phyloP scores from a whole-genome alignment of 30 jellyfish, hydroid and myxozoan species.

The Turritopsis dohrnii region DNA sequence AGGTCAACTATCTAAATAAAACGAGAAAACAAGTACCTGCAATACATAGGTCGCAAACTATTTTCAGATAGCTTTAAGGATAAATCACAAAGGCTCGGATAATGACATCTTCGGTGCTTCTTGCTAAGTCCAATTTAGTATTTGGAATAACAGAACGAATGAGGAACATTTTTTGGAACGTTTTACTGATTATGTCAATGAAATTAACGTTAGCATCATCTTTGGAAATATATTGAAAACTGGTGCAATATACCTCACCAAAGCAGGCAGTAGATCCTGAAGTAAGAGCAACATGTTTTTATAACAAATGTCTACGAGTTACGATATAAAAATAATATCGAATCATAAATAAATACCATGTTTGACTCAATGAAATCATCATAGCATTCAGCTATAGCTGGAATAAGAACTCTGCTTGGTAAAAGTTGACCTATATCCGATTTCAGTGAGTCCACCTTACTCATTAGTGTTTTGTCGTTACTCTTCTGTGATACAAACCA shows the following conservation, averaged over 20 bases:
- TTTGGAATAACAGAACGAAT: constrained; percentile 7
- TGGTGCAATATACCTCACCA: constrained; percentile 14
- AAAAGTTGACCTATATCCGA: constrained; percentile 39
- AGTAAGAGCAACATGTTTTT: not conserved
- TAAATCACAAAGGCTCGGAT: constrained; percentile 50
- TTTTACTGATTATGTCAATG: not conserved
- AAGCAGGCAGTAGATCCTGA: not conserved
- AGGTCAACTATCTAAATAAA: not conserved
- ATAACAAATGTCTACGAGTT: not conserved
- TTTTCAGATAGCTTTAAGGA: constrained; percentile 75
- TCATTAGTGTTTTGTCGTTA: constrained; percentile 24
- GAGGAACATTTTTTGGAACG: constrained; percentile 8
- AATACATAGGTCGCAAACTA: constrained; percentile 75
- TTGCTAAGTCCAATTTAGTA: not conserved
- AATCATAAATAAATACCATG: constrained; percentile 33
- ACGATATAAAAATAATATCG: not conserved
- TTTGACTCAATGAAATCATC: constrained; percentile 29
- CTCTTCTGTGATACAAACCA: not conserved
- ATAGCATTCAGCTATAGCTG: constrained; percentile 56
- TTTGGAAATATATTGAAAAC: constrained; percentile 22
- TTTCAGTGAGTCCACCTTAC: constrained; percentile 34
- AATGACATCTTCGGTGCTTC: not conserved
- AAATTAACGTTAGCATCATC: constrained; percentile 26
- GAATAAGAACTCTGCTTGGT: constrained; percentile 61
- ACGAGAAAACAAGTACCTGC: constrained; percentile 42